Percentiles rank a stretch among this genome's conserved stretches.
Conservation (phyloP, 23 tunicate species). For the Clavelina lepadiformis region DNA sequence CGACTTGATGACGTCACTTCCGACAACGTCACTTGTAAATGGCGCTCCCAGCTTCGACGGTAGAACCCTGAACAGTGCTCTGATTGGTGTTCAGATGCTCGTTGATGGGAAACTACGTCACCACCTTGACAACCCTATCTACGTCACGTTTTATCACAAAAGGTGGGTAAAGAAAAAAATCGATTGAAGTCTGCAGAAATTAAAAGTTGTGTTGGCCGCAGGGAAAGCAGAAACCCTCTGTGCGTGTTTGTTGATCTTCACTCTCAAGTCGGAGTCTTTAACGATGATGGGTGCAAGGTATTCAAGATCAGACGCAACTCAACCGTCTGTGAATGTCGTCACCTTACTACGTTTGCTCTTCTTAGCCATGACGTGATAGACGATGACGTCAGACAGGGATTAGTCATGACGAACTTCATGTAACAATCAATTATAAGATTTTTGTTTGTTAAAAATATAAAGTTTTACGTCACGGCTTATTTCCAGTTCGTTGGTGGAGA, state of each 20-base stretch:
- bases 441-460: background rate
- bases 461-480: background rate
- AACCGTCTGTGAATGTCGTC: slow-evolving; percentile 67
- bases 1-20: slow-evolving; percentile 28
- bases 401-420: slow-evolving; percentile 4
- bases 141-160: slow-evolving; percentile 53
- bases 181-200: background rate
- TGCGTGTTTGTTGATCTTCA: slow-evolving; percentile 49
- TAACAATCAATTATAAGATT: background rate
- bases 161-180: slow-evolving; percentile 20
- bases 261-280: slow-evolving; percentile 35
- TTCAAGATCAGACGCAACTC: slow-evolving; percentile 39
- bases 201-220: slow-evolving; percentile 1
- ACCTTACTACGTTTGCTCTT: slow-evolving; percentile 76
- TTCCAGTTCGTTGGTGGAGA: slow-evolving; percentile 20
- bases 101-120: slow-evolving; percentile 19
- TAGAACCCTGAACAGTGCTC: slow-evolving; percentile 61
- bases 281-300: slow-evolving; percentile 65
- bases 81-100: slow-evolving; percentile 47
- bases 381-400: slow-evolving; percentile 1
- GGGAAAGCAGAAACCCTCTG: slow-evolving; percentile 27
- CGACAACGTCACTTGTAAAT: slow-evolving; percentile 22
- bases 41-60: slow-evolving; percentile 40
- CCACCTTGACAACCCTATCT: slow-evolving; percentile 17
- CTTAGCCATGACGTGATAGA: slow-evolving; percentile 56